Evolutionary conservation across 1,140 invertebrate species (phyloP), one percentile per base, ranked within the genome.

Genomic region (Ips typographus): DNA sequence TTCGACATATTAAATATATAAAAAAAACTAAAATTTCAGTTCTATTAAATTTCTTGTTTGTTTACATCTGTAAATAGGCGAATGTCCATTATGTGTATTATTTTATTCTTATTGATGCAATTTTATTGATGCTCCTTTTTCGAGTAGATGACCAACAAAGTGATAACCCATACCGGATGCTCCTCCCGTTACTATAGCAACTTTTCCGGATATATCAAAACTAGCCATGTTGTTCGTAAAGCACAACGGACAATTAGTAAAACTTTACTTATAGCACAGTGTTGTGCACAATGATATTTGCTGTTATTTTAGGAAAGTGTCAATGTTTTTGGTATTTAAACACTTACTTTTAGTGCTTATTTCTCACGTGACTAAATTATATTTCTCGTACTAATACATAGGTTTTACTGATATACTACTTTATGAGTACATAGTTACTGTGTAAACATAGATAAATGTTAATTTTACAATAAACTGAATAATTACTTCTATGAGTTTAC

Each of bases 131-230:
- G 85, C 87, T 70, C 88, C 88, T 73, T 88, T 85, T 74, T 87
- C 85, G 2, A 91, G 79, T 3, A 92, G 78, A 74, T 89, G 87
- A 72, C 88, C 84, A 70, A 83, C 85, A 75, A 87, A 89, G 3
- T 86, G 83, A 65, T 86, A 84, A 3, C 90, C 90, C 49, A 92
- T 87, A 42, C 89, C 89, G 55, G 85, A 84, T 37, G 89, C 88
- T n/a, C 86, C 90, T 40, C 90, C 90, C n/a, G 90, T 91, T 37
- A 91, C 83, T 44, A 91, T 79, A 62, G 87, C 89, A 58, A 90
- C 87, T 76, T 89, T 88, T 63, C 87, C 87, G 77, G 84, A 85
- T 56, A 88, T 71, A 56, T 71, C 56, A 39, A 69, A 69, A 2
- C 1, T 6, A 3, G 53, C 41, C 53, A 65, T 65, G 22, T 22